Conservation (phyloP, 2,888 invertebrate species). For the Lepidonotus clava region DNA sequence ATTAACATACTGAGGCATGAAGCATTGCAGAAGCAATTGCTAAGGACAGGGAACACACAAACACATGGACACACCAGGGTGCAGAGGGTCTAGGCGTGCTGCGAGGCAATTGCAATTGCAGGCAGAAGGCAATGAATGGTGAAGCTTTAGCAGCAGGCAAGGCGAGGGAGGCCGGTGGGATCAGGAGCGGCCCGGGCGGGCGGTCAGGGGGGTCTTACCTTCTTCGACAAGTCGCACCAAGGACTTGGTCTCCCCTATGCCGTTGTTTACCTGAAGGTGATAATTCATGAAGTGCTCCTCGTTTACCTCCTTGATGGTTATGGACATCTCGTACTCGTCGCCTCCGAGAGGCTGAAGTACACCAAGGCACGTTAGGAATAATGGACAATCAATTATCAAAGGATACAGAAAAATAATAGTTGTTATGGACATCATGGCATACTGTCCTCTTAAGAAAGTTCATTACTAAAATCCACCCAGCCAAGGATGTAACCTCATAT, state of each 20-base stretch:
- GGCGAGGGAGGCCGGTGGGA: neutral
- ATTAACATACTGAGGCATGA: neutral
- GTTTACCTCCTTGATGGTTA: slow-evolving; percentile 11
- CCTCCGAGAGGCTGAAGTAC: slow-evolving; percentile 41
- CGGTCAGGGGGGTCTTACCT: slow-evolving; percentile 15
- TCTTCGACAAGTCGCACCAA: slow-evolving; percentile 35
- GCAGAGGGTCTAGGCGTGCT: too few species aligned
- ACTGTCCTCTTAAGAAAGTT: too few species aligned
- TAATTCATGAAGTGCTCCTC: slow-evolving; percentile 23
- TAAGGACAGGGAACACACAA: too few species aligned
- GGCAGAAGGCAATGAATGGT: neutral
- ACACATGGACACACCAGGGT: too few species aligned
- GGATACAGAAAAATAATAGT: too few species aligned
- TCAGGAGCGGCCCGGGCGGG: neutral
- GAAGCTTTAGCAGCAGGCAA: neutral
- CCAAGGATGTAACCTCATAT: too few species aligned
- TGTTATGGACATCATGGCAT: too few species aligned
- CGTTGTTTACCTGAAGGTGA: slow-evolving; percentile 40
- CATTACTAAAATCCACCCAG: too few species aligned
- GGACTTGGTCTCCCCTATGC: slow-evolving; percentile 17
- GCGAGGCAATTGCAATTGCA: too few species aligned
- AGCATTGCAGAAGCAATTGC: neutral
- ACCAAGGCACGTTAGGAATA: neutral
- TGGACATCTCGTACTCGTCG: slow-evolving; percentile 43
- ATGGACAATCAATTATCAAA: neutral